phyloP scores from a whole-genome alignment of 2,797 vertebrate genomes.

The Epinephelus awoara region DNA sequence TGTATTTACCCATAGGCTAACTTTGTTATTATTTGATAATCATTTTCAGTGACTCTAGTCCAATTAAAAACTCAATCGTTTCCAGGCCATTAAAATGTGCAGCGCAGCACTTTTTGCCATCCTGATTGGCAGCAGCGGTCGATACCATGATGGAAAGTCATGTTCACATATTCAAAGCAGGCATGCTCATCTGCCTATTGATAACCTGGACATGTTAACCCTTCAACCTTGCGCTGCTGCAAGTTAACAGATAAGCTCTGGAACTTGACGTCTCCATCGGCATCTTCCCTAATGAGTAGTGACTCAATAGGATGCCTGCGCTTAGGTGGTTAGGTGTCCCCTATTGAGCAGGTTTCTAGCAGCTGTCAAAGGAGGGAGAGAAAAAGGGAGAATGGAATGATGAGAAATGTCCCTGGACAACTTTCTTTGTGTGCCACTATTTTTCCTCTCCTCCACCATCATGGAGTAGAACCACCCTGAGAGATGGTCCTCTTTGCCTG shows the following conservation, averaged over 20 bases:
- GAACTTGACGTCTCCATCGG: constrained; percentile 53
- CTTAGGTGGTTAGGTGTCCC: constrained; percentile 36
- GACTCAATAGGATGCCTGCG: constrained; percentile 30
- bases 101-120: constrained; percentile 24
- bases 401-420: constrained; percentile 8
- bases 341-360: constrained; percentile 33
- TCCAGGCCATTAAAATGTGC: constrained; percentile 33
- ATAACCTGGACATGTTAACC: constrained; percentile 58
- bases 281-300: constrained; percentile 54
- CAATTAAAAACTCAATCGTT: constrained; percentile 28
- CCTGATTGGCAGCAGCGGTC: constrained; percentile 50
- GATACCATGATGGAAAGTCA: constrained; percentile 51
- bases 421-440: not conserved
- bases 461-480: constrained; percentile 5
- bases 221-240: constrained; percentile 44
- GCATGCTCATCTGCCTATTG: constrained; percentile 21
- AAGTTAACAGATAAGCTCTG: constrained; percentile 57
- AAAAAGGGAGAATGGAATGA: constrained; percentile 11
- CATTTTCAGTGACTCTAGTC: not conserved
- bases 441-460: not conserved
- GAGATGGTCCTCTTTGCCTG: not conserved
- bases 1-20: constrained; percentile 7
- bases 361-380: constrained; percentile 29
- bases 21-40: constrained; percentile 37
- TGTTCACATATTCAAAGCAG: constrained; percentile 54